Evolutionary conservation across 2,113 vertebrate genomes (phyloP), one percentile per base, ranked within the genome.

Genomic region (Polyodon spathula): DNA sequence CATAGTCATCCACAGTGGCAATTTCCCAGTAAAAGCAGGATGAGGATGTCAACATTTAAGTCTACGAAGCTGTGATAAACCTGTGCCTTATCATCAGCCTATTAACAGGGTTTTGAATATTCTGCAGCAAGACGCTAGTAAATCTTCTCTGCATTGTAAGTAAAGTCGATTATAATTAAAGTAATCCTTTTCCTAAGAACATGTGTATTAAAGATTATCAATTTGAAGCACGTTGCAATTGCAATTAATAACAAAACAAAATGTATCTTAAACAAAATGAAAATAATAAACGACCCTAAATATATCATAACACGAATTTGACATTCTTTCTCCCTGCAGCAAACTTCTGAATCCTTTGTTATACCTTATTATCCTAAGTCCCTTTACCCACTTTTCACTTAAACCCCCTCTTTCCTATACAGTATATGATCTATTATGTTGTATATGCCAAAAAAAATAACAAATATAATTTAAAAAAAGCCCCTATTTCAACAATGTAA

Each of bases 71-170:
- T 55, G 12, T 6, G 58, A 61, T 44, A 41, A 61, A 60, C 0
- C 2, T 0, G 3, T 37, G 52, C 51, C 67, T 61, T 58, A n/a
- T 39, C 37, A 60, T 37, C 58, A 14, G 46, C n/a, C n/a, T n/a
- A n/a, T n/a, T n/a, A 73, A 71, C 58, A 70, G 59, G 60, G 62
- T 56, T 64, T 42, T 56, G 58, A 63, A 60, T 63, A 60, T 56
- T 54, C 42, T 44, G 38, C n/a, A 46, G 43, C 50, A 14, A 15
- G 56, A 37, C 15, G 38, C 44, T 40, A 63, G 10, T 63, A 52
- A 63, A 58, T 58, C 62, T 51, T 54, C 55, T 48, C 11, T 63
- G 62, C 51, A 58, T 58, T 40, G 58, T 50, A 63, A 52, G 48
- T 48, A 63, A 8, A 14, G 46, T 57, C 41, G 44, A 63, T 58